Percentiles rank a stretch among this genome's conserved stretches.
phyloP scores from a whole-genome alignment of 2,888 invertebrate species.

The Anorthoa munda region DNA sequence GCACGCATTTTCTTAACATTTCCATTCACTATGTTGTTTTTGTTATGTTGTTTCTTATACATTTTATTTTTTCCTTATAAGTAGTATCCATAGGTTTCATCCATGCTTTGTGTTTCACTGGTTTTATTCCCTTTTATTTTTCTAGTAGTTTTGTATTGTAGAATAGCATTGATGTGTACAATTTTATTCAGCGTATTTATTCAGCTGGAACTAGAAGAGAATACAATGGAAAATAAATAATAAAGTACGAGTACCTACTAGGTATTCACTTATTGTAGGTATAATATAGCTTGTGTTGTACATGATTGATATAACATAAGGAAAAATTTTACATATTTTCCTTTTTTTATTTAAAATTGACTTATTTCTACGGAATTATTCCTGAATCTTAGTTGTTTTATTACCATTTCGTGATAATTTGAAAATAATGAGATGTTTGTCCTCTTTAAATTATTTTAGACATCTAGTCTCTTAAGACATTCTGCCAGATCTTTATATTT shows the following conservation, averaged over 20 bases:
- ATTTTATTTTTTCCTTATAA: slow-evolving; percentile 6
- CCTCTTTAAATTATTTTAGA: not conserved
- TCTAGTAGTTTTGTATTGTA: slow-evolving; percentile 15
- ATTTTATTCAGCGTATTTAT: slow-evolving; percentile 21
- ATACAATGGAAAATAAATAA: slow-evolving; percentile 36
- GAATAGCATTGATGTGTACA: slow-evolving; percentile 5
- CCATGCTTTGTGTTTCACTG: slow-evolving; percentile 35
- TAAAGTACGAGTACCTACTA: not conserved
- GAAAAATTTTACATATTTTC: too few relatives aligned
- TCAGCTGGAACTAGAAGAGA: slow-evolving; percentile 30
- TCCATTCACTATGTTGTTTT: slow-evolving; percentile 14
- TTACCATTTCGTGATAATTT: not conserved
- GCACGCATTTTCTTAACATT: not conserved
- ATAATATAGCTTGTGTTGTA: slow-evolving; percentile 7
- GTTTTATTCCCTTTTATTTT: slow-evolving; percentile 39
- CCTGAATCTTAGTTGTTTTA: not conserved
- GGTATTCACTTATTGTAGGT: slow-evolving; percentile 18
- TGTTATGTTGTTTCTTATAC: not conserved
- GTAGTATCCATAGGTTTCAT: slow-evolving; percentile 24
- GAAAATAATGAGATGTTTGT: not conserved
- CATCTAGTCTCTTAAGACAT: not conserved
- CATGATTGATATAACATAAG: not conserved
- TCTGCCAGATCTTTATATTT: not conserved
- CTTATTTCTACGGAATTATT: not conserved
- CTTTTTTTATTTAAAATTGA: too few relatives aligned